Base-by-base conservation (phyloP, 92 coral and sea anemone genomes). In the Zoanthus sansibaricus region DNA sequence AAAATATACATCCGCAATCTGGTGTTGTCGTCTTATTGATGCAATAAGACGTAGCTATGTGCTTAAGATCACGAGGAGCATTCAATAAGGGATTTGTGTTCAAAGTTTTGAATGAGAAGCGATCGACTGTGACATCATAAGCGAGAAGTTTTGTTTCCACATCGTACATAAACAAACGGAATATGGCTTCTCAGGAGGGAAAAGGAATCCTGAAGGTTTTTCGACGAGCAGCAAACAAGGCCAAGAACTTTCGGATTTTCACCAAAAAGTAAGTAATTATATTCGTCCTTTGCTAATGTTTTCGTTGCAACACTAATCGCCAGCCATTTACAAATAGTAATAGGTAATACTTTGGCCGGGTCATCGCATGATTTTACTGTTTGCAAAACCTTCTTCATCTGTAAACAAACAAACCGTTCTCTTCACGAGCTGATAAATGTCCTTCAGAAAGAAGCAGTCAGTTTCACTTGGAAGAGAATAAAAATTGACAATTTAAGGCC, bases 211-310 rank as follows among this genome's bases (percentile, higher is more conserved):
- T 91, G 15, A 89, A 84, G 67, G 89, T 91, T 20, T 94, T 94
- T 78, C 92, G 98, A 37, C 88, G 98, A 49, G 98, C 96, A 4
- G 98, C 96, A 8, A 92, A 67, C 78, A 94, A 93, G 48, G 98
- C 95, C 25, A 94, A 94, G 87, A 94, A 94, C 79, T 93, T 91
- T 74, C 90, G 94, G 88, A 86, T 94, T n/a, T 94, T 94, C 52
- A 94, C 98, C 3, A 86, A 93, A 91, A 87, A 92, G 98, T 94
- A 80, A 32, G 87, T 58, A 20, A 56, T 54, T 82, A 33, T 14
- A 21, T 52, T 37, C 7, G 0, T 42, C 6, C 17, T 13, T 9
- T 78, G 15, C 18, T 14, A 32, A 32, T 86, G 52, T 32, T 44
- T 68, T 56, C 7, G 31, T 70, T 33, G 47, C 15, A n/a, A 32